Percentiles rank a stretch among this genome's conserved stretches.
Conservation (phyloP, 2,113 vertebrate species). For the Psophia crepitans region DNA sequence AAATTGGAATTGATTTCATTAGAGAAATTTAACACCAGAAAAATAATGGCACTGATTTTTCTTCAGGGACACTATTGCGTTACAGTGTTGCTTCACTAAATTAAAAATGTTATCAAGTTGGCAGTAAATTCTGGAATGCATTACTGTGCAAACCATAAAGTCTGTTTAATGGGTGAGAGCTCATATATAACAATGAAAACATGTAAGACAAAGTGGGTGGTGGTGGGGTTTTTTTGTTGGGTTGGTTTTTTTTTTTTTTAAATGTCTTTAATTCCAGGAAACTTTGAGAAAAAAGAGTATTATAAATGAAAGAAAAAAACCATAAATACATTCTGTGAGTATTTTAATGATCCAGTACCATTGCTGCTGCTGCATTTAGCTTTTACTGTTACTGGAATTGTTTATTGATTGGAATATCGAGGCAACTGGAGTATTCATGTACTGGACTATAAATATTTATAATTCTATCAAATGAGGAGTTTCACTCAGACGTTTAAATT, state of each 20-base stretch:
- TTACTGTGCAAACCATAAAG: slow-evolving; percentile 44
- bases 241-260: not conserved
- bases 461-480: not conserved
- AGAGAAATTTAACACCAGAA: slow-evolving; percentile 49
- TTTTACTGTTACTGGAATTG: not conserved
- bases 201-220: not conserved
- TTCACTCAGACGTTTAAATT: not conserved
- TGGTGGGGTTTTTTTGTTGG: too few species aligned
- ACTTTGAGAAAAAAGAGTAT: not conserved
- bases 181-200: slow-evolving; percentile 4
- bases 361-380: not conserved
- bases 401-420: slow-evolving; percentile 1
- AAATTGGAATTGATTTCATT: slow-evolving; percentile 64
- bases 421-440: not conserved
- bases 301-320: not conserved
- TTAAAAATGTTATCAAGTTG: slow-evolving; percentile 63
- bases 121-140: slow-evolving; percentile 58
- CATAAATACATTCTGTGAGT: not conserved
- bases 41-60: slow-evolving; percentile 55
- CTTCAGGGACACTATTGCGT: slow-evolving; percentile 44
- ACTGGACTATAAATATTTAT: not conserved
- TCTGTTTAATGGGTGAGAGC: slow-evolving; percentile 15
- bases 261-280: not conserved
- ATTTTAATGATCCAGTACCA: slow-evolving; percentile 27
- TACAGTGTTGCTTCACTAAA: slow-evolving; percentile 62